Conservation (phyloP, 2,113 vertebrate species). For the Platysteira castanea region DNA sequence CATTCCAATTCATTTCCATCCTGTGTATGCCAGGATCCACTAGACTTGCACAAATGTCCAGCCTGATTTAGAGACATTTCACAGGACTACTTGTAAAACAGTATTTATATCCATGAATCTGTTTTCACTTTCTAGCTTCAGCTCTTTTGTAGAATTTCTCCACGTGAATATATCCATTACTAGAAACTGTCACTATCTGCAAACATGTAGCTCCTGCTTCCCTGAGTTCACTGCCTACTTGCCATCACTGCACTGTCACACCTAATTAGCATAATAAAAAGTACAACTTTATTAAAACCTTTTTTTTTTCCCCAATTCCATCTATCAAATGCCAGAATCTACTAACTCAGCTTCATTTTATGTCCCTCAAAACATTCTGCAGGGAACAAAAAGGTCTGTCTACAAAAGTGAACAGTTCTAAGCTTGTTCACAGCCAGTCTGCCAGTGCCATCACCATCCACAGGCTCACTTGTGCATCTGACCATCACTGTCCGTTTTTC, state of each 20-base stretch:
- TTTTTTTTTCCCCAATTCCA: not conserved
- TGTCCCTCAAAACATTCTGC: not conserved
- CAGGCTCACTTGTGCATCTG: not conserved
- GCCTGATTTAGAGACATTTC: not conserved
- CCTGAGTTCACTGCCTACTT: slow-evolving; percentile 5
- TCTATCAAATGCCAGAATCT: slow-evolving; percentile 27
- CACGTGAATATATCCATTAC: not conserved
- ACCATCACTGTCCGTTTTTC: not conserved
- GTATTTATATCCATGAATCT: not conserved
- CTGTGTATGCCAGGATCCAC: not conserved
- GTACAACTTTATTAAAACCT: not conserved
- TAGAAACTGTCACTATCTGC: not conserved
- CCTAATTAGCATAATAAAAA: slow-evolving; percentile 18
- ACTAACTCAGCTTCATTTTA: not conserved
- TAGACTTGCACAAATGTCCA: not conserved
- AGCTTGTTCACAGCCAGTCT: not conserved
- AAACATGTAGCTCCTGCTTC: slow-evolving; percentile 25
- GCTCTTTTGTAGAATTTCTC: not conserved
- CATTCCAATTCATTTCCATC: no score
- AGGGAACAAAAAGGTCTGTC: not conserved
- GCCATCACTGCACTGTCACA: slow-evolving; percentile 1
- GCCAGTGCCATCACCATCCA: not conserved
- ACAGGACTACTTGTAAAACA: not conserved
- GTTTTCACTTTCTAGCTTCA: not conserved
- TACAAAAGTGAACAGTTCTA: not conserved